These are phyloP conservation scores for Ancistrus triradiatus DNA, from an alignment of 2,113 vertebrate genomes.

Conservation along the genomic window DNA sequence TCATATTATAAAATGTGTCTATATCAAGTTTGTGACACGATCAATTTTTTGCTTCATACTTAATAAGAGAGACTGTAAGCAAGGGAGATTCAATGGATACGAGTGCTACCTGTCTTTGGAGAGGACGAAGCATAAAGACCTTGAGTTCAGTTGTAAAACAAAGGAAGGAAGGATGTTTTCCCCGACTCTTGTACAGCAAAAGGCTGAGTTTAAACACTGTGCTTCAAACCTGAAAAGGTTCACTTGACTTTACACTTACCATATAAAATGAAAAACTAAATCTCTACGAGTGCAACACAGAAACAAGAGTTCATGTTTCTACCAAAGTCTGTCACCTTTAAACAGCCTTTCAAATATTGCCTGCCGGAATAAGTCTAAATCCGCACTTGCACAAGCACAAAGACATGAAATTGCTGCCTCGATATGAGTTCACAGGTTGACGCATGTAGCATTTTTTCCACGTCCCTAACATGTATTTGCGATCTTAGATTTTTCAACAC, in stretches of 20 bases:
- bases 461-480: constrained; percentile 4
- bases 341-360: no score
- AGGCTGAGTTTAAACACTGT: constrained; percentile 7
- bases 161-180: constrained; percentile 43
- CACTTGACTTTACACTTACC: no score
- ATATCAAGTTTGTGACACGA: no score
- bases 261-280: no score
- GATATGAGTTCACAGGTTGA: constrained; percentile 28
- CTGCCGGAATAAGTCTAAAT: no score
- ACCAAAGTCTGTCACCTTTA: no score
- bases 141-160: constrained; percentile 11
- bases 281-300: no score
- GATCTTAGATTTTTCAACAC: background rate
- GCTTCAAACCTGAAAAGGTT: background rate
- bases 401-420: background rate
- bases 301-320: background rate
- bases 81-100: no score
- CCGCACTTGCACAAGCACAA: no score
- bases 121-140: constrained; percentile 5
- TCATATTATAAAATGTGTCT: no score
- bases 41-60: no score
- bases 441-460: constrained; percentile 43
- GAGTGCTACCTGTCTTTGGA: constrained; percentile 4
- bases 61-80: no score
- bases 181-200: background rate